Base-by-base conservation (phyloP, 2,888 invertebrate genomes). In the Mesorhabditis spiculigera region DNA sequence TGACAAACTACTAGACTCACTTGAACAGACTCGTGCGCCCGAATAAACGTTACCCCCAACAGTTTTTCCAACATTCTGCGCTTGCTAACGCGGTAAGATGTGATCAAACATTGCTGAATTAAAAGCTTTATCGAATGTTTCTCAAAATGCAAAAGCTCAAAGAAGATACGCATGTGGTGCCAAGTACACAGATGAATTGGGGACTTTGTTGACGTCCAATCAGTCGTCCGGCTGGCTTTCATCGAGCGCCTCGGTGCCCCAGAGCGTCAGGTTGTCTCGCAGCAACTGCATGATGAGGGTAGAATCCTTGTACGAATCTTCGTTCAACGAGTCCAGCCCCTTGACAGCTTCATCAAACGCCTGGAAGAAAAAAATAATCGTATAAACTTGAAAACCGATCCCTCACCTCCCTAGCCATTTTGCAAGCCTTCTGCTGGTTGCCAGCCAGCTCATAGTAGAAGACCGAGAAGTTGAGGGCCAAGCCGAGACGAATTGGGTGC, bases 331-430 rank as follows among this genome's bases (percentile, higher is more conserved):
- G 90, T 98, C 97, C 90, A 98, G 90, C 90, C 97, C 95, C 86
- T 97, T 96, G 90, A 98, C 98, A 89, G 97, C 98, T 88, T 97
- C 96, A 90, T 98, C 98, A 90, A 98, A 98, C 84, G 98, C 97
- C 96, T 97, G 83, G 65, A 86, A 82, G 65, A 28, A 28, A 13
- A 43, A n/a, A 8, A 8, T n/a, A 63, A 76, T 78, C 69, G 67
- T 65, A 41, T n/a, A n/a, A n/a, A n/a, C n/a, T n/a, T n/a, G n/a
- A 43, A 10, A 28, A 66, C 67, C 71, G 45, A 68, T 65, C 69
- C 73, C 79, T 78, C 82, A 95, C 96, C 93, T 94, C 93, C 91
- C 97, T 97, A 87, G 97, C 97, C 90, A 97, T 91, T 90, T 94
- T 94, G 90, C 97, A 97, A 89, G 97, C 97, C 89, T 95, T 91